These are phyloP conservation scores for Thymallus thymallus DNA, from an alignment of 2,113 vertebrate genomes.

Conservation along the genomic window DNA sequence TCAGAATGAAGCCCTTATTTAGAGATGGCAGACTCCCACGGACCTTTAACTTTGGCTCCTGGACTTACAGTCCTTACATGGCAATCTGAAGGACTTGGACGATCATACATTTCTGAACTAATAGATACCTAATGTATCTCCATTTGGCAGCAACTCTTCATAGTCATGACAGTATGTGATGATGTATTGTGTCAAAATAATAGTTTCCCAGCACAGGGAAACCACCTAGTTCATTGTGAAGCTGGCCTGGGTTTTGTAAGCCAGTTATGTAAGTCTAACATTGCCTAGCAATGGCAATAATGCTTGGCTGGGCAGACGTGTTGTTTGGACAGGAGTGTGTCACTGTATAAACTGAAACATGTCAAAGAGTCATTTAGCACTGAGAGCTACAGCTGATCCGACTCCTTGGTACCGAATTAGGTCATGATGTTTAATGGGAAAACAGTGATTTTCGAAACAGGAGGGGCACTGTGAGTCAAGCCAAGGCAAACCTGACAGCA, in stretches of 20 bases:
- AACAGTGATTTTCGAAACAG: neutral
- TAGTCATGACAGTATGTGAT: neutral
- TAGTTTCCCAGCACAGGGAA: neutral
- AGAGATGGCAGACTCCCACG: no score
- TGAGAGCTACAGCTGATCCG: neutral
- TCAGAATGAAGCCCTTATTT: no score
- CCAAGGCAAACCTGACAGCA: neutral
- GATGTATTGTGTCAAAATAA: neutral
- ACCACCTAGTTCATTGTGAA: neutral
- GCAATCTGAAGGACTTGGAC: neutral
- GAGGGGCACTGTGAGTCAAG: neutral
- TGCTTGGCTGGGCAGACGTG: neutral
- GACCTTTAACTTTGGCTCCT: neutral
- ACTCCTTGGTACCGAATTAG: neutral
- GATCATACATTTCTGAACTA: neutral
- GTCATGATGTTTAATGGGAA: neutral
- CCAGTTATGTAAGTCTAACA: neutral
- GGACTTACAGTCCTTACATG: neutral
- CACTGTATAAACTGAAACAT: neutral
- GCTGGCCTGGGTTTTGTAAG: neutral
- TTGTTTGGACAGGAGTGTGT: neutral
- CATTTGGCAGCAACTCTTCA: neutral
- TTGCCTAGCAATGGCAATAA: neutral
- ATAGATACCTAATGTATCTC: neutral
- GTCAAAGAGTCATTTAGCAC: neutral